These are phyloP conservation scores for Ceratina calcarata DNA, from an alignment of 1,140 invertebrate species.

Conservation along the genomic window DNA sequence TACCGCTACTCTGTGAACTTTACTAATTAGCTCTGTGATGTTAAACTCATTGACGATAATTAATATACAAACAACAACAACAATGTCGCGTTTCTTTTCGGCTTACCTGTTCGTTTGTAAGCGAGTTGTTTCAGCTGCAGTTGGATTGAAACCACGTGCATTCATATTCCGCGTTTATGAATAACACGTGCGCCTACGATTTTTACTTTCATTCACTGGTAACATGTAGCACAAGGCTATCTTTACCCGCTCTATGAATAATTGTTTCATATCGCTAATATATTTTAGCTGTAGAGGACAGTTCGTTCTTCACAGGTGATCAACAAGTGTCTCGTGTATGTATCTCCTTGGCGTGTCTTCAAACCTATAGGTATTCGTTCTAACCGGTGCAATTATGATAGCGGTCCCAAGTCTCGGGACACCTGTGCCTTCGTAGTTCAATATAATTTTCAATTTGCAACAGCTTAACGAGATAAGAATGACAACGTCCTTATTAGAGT, in stretches of 20 bases:
- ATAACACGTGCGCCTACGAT: conserved; percentile 34
- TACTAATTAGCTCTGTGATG: not conserved
- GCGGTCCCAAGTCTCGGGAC: not conserved
- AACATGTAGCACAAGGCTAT: conserved; percentile 50
- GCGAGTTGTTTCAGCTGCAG: too few species aligned
- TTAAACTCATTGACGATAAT: not conserved
- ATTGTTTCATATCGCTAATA: conserved; percentile 1
- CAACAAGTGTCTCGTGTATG: conserved; percentile 6
- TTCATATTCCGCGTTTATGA: not conserved
- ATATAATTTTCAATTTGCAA: not conserved
- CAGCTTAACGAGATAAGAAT: not conserved
- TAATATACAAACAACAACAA: not conserved
- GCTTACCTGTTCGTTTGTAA: not conserved
- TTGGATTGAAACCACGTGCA: not conserved
- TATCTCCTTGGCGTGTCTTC: not conserved
- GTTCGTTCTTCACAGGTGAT: not conserved
- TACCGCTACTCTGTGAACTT: not conserved
- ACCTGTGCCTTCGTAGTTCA: not conserved
- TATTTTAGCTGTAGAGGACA: not conserved
- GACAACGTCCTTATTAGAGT: not conserved
- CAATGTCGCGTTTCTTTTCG: not conserved
- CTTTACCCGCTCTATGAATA: not conserved
- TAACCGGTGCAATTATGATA: not conserved
- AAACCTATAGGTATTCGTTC: too few species aligned
- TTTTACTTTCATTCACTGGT: conserved; percentile 52